These are phyloP conservation scores for Bombylius discolor DNA, from an alignment of 2,888 invertebrate genomes.

Conservation along the genomic window DNA sequence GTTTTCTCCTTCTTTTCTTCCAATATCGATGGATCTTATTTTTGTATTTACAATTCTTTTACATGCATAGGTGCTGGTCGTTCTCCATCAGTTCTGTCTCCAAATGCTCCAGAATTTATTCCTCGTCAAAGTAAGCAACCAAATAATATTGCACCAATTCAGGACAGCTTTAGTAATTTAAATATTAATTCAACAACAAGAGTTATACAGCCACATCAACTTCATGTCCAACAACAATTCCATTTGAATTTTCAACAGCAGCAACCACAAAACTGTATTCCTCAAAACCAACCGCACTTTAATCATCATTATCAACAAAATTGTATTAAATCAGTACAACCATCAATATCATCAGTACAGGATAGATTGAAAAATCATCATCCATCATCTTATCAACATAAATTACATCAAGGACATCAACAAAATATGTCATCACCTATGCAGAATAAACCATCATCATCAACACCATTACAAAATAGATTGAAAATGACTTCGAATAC, in stretches of 20 bases:
- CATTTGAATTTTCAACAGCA: too few species aligned
- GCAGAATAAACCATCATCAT: background rate
- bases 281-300: background rate
- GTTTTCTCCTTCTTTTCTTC: too few species aligned
- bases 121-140: background rate
- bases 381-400: background rate
- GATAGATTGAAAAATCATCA: background rate
- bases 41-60: too few species aligned
- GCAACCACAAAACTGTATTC: too few species aligned
- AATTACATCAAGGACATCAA: background rate
- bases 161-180: background rate
- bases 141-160: background rate
- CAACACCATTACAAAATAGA: background rate
- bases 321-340: too few species aligned
- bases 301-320: background rate
- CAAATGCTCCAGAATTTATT: background rate
- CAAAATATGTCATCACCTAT: background rate
- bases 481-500: too few species aligned
- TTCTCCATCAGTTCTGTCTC: background rate
- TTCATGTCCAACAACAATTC: too few species aligned
- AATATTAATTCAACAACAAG: background rate
- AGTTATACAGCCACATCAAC: background rate
- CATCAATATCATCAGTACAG: background rate
- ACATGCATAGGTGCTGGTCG: too few species aligned
- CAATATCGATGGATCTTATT: too few species aligned